Evolutionary conservation across 2,113 vertebrate genomes (phyloP).

Genomic region (Melanocharis versteri): DNA sequence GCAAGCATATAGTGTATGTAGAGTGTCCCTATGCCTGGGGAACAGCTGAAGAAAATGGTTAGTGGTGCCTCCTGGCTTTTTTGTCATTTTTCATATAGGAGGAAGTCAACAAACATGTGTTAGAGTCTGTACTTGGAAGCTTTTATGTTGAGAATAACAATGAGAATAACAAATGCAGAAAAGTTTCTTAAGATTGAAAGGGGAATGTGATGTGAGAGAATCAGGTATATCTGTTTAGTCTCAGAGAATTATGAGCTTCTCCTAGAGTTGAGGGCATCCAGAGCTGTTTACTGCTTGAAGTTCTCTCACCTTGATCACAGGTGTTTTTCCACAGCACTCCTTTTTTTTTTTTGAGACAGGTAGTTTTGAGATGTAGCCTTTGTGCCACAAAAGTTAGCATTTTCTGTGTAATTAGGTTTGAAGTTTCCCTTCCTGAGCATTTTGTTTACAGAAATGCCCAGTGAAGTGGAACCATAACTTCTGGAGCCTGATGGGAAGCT

Average conservation of each 20-base stretch:
- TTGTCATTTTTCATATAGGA: neutral
- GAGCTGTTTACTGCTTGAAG: neutral
- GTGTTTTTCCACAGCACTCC: neutral
- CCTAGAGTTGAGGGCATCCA: neutral
- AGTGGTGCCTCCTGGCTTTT: neutral
- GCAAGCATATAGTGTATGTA: rapidly evolving
- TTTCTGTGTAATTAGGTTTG: neutral
- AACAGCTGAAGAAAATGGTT: neutral
- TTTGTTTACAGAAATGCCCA: neutral
- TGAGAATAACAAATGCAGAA: neutral
- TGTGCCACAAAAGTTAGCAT: neutral
- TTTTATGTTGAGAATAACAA: neutral
- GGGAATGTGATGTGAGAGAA: neutral
- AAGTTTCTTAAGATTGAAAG: neutral
- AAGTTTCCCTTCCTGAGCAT: neutral
- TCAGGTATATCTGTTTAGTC: neutral
- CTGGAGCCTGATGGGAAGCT: too few species aligned
- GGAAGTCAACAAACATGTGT: rapidly evolving
- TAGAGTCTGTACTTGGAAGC: neutral
- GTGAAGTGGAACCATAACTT: rapidly evolving
- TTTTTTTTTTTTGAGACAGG: neutral
- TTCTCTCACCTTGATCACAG: neutral
- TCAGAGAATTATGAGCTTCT: neutral
- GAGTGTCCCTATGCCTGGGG: neutral
- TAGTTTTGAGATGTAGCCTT: neutral